Evolutionary conservation across 2,797 vertebrate species (phyloP).

Genomic region (Sparidentex hasta): DNA sequence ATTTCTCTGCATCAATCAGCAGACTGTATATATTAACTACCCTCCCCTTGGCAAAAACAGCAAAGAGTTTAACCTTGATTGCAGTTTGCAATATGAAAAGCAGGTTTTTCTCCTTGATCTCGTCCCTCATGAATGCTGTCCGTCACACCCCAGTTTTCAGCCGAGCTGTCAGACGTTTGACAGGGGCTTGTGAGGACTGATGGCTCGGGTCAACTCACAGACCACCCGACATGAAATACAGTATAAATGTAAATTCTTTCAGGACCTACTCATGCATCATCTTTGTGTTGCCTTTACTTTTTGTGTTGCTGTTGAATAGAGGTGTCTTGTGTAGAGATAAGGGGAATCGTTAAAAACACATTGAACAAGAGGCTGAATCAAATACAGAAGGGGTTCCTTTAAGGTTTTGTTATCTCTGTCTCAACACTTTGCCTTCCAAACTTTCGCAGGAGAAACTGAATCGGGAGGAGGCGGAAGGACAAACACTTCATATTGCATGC

Average conservation of each 20-base stretch:
- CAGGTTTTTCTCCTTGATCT: constrained; percentile 41
- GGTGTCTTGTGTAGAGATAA: constrained; percentile 14
- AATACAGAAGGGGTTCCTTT: constrained; percentile 27
- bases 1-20: constrained; percentile 40
- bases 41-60: constrained; percentile 18
- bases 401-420: constrained; percentile 36
- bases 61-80: constrained; percentile 55
- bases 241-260: constrained; percentile 10
- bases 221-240: constrained; percentile 14
- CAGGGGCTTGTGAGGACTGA: constrained; percentile 1
- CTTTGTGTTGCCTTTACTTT: neutral
- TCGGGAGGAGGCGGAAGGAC: constrained; percentile 26
- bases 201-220: constrained; percentile 29
- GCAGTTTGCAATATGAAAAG: constrained; percentile 42
- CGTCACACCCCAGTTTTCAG: constrained; percentile 21
- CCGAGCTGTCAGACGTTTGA: constrained; percentile 20
- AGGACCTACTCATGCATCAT: neutral
- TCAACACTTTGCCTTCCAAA: constrained; percentile 29
- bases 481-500: constrained; percentile 42
- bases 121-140: neutral
- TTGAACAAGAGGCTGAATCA: constrained; percentile 9
- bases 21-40: constrained; percentile 29
- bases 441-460: constrained; percentile 37
- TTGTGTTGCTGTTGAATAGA: constrained; percentile 20
- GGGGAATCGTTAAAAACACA: constrained; percentile 17